These are phyloP conservation scores for Lepidurus couesii DNA, from an alignment of 1,140 invertebrate genomes.

Conservation along the genomic window DNA sequence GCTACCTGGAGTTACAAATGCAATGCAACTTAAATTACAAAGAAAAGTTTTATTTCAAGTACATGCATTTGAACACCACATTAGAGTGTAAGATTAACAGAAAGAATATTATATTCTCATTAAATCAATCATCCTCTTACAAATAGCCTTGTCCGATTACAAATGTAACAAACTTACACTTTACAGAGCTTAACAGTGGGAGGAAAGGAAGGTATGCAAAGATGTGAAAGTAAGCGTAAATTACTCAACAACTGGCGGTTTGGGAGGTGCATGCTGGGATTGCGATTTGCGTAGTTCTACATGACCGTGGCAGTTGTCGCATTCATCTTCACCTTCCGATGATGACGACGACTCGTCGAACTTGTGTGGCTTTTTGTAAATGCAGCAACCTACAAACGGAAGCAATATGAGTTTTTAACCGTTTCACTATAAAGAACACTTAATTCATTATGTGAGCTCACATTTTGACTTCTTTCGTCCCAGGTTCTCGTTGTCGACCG, in stretches of 20 bases:
- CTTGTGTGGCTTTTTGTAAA: constrained; percentile 70
- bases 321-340: constrained; percentile 65
- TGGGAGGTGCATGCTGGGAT: not conserved
- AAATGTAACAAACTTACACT: too few relatives aligned
- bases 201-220: not conserved
- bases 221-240: not conserved
- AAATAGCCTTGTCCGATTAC: too few relatives aligned
- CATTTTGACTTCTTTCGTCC: constrained; percentile 93
- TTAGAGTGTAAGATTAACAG: too few relatives aligned
- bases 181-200: too few relatives aligned
- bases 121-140: too few relatives aligned
- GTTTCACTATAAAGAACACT: constrained; percentile 4
- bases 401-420: constrained; percentile 19
- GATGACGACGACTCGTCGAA: constrained; percentile 79
- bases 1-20: too few relatives aligned
- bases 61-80: too few relatives aligned
- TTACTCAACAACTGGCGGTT: not conserved
- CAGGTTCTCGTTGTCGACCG: constrained; percentile 88
- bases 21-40: too few relatives aligned
- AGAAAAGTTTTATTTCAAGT: too few relatives aligned
- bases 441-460: constrained; percentile 47
- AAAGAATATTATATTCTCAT: too few relatives aligned
- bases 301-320: constrained; percentile 77
- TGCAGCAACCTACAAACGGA: constrained; percentile 67
- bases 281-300: constrained; percentile 58